phyloP scores from a whole-genome alignment of 2,888 invertebrate species.

The Diadegma fenestrale region DNA sequence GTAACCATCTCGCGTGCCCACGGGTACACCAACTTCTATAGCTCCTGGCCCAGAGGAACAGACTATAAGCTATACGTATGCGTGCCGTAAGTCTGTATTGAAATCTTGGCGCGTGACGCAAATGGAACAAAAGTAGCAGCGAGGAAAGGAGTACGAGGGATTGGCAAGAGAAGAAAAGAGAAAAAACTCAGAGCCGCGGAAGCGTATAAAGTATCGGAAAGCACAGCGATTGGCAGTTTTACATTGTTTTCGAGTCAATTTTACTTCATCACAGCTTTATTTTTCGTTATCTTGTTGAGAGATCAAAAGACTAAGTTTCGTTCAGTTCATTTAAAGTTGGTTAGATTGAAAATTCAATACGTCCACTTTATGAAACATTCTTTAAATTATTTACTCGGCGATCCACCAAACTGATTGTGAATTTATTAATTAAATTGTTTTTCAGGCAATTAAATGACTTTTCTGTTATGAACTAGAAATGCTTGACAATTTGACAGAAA shows the following conservation, averaged over 20 bases:
- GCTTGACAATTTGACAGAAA: background rate
- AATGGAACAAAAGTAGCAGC: constrained; percentile 55
- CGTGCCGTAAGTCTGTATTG: constrained; percentile 64
- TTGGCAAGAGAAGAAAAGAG: background rate
- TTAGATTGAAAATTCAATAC: background rate
- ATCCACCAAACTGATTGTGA: background rate
- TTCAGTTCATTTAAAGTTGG: background rate
- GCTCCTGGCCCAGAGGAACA: constrained; percentile 35
- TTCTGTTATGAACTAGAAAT: background rate
- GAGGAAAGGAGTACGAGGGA: constrained; percentile 9
- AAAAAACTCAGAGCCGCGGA: constrained; percentile 29
- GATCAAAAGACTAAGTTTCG: constrained; percentile 4
- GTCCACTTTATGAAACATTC: background rate
- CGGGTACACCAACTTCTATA: constrained; percentile 47
- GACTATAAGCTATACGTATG: constrained; percentile 60
- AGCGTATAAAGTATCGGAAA: constrained; percentile 6
- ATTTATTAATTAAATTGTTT: background rate
- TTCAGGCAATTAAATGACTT: background rate
- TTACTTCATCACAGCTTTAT: background rate
- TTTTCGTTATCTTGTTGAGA: constrained; percentile 7
- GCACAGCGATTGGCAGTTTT: constrained; percentile 46
- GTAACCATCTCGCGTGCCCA: constrained; percentile 47
- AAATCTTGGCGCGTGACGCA: constrained; percentile 67
- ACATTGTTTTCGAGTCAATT: constrained; percentile 32
- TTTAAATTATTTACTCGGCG: background rate